Percentiles rank a stretch among this genome's conserved stretches.
Conservation (phyloP, 1,140 invertebrate genomes). For the Phthorimaea operculella region DNA sequence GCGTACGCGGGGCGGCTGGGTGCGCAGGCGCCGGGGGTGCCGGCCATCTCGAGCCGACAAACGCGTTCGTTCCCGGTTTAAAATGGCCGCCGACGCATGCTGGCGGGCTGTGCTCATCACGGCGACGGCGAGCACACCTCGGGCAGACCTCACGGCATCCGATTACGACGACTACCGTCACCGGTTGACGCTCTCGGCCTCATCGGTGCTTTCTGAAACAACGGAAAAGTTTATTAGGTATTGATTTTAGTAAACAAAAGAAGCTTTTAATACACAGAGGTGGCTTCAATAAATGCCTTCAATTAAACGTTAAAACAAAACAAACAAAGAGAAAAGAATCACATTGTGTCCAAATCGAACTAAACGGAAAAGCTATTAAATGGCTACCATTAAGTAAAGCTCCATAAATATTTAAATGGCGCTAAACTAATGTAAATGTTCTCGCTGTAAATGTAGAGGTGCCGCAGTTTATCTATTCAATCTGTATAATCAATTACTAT, state of each 20-base stretch:
- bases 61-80: constrained; percentile 57
- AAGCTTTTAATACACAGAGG: too few relatives aligned
- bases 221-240: constrained; percentile 13
- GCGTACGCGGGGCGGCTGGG: constrained; percentile 36
- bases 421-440: constrained; percentile 2
- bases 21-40: constrained; percentile 36
- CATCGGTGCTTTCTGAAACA: constrained; percentile 52
- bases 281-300: too few relatives aligned
- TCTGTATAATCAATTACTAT: constrained; percentile 4
- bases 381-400: constrained; percentile 3
- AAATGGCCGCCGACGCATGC: constrained; percentile 63
- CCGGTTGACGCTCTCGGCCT: constrained; percentile 14
- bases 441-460: constrained; percentile 1
- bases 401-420: constrained; percentile 4
- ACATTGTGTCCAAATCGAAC: too few relatives aligned
- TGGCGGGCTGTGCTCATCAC: constrained; percentile 64
- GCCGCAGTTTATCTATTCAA: background rate
- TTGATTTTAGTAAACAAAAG: background rate
- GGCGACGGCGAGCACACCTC: constrained; percentile 51
- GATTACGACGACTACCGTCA: constrained; percentile 22
- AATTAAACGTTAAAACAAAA: too few relatives aligned
- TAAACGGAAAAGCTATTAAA: too few relatives aligned
- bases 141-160: constrained; percentile 53
- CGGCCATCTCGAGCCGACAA: constrained; percentile 62
- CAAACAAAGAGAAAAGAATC: too few relatives aligned